phyloP scores from a whole-genome alignment of 2,113 vertebrate species.

The Canis aureus region DNA sequence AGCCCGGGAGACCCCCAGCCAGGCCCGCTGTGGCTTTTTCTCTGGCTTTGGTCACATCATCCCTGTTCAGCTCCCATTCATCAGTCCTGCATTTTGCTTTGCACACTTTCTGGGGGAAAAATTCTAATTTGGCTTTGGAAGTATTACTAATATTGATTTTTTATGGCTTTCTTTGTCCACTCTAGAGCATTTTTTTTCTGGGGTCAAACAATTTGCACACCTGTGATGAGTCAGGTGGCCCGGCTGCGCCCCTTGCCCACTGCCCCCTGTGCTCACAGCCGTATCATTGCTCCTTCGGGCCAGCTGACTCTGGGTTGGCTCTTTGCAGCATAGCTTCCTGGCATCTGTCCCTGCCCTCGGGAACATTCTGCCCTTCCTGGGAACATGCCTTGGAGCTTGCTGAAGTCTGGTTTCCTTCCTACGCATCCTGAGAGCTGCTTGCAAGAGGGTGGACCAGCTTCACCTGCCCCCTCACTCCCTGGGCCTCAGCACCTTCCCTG shows the following conservation, averaged over 20 bases:
- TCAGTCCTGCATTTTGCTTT: background rate
- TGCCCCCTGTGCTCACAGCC: background rate
- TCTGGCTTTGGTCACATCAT: rapidly evolving
- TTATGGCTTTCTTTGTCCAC: too few species aligned
- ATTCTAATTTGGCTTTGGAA: background rate
- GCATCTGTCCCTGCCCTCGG: slow-evolving; percentile 23
- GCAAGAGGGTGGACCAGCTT: background rate
- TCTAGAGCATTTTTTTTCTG: background rate
- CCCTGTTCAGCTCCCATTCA: background rate
- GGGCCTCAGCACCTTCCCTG: rapidly evolving
- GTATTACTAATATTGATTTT: rapidly evolving
- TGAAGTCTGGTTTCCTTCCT: background rate
- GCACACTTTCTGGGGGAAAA: background rate
- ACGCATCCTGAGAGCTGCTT: background rate
- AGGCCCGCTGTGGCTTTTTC: rapidly evolving
- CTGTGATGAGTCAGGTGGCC: too few species aligned
- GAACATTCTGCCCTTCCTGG: slow-evolving; percentile 62
- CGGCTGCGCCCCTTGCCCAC: rapidly evolving
- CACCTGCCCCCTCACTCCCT: background rate
- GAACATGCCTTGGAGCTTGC: background rate
- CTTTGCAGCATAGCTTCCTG: background rate
- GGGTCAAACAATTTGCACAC: background rate
- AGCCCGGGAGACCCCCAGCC: background rate
- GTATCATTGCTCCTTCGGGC: background rate
- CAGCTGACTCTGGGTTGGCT: background rate